Percentiles rank a stretch among this genome's conserved stretches.
Evolutionary conservation across 2,113 vertebrate species (phyloP).

Genomic region (Diphyllodes magnificus): DNA sequence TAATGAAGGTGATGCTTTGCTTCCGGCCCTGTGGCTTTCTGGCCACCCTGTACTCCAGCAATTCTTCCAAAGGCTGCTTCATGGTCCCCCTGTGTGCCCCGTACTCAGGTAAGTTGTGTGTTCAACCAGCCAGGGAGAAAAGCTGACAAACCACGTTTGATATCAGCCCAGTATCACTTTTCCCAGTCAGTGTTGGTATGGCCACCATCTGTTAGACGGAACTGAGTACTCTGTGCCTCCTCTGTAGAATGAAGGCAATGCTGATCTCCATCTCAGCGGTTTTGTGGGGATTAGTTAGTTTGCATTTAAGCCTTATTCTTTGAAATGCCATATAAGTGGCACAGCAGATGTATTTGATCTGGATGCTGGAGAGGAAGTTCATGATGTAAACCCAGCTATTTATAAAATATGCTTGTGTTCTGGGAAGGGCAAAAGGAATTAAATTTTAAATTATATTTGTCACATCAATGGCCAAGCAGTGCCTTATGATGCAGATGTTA

Average conservation of each 20-base stretch:
- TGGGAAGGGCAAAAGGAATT: background rate
- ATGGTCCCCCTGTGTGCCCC: accelerated
- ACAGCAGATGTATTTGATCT: background rate
- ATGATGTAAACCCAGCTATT: background rate
- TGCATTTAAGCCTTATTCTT: background rate
- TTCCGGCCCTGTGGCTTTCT: background rate
- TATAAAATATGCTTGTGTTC: background rate
- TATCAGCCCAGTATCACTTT: background rate
- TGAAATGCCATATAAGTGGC: background rate
- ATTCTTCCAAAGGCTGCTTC: background rate
- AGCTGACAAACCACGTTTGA: background rate
- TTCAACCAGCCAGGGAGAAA: background rate
- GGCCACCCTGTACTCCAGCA: background rate
- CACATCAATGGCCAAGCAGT: background rate
- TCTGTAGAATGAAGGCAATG: background rate
- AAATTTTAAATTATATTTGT: background rate
- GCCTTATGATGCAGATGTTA: background rate
- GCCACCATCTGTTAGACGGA: background rate
- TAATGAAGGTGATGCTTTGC: background rate
- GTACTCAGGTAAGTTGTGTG: background rate
- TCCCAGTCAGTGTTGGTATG: background rate
- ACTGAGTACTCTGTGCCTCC: background rate
- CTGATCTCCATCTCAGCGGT: background rate
- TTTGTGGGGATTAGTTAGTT: background rate
- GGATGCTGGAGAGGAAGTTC: background rate